Base-by-base conservation (phyloP, 2,113 vertebrate species). In the Serilophus lunatus region DNA sequence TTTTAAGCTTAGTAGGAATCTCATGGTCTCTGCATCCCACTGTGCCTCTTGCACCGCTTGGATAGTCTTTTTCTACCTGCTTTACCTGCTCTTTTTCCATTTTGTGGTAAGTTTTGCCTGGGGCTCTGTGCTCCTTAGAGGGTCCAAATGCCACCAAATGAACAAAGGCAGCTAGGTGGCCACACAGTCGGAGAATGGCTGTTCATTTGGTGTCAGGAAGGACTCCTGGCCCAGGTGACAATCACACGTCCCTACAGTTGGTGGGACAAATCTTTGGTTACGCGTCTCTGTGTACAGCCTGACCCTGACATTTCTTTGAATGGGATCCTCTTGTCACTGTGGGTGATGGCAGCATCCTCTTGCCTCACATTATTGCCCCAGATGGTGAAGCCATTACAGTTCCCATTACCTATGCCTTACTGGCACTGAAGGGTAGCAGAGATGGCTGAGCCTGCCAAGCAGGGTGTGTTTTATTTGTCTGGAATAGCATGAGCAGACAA, bases 401-500 rank as follows among this genome's bases (percentile, higher is more conserved):
- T 38, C 42, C 33, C 0, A 0, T 76, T 50, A 40, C 17, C 13
- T 40, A 53, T 74, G 61, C 54, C 38, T 82, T 77, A 45, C 63
- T 93, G 84, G 74, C 45, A 18, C 63, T 59, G 60, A 20, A 2
- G 17, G 54, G 45, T 66, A 84, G 47, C 65, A 91, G 63, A 61
- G 38, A 11, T 2, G 8, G 20, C 61, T 69, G n/a, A 84, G 45
- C 33, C 42, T 91, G 87, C 82, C 75, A 91, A 90, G 26, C 42
- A 88, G 78, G 79, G 79, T 76, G 86, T 88, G 93, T 66, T 94
- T 74, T 87, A 12, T 93, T 96, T 95, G 71, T 71, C 63, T 94
- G 76, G n/a, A 86, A 83, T 91, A 75, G 47, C 63, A 29, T 18
- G 45, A 77, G 42, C 47, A 83, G 87, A 71, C 63, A 86, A 64